Base-by-base conservation (phyloP, 2,113 vertebrate genomes). In the Piaya cayana region DNA sequence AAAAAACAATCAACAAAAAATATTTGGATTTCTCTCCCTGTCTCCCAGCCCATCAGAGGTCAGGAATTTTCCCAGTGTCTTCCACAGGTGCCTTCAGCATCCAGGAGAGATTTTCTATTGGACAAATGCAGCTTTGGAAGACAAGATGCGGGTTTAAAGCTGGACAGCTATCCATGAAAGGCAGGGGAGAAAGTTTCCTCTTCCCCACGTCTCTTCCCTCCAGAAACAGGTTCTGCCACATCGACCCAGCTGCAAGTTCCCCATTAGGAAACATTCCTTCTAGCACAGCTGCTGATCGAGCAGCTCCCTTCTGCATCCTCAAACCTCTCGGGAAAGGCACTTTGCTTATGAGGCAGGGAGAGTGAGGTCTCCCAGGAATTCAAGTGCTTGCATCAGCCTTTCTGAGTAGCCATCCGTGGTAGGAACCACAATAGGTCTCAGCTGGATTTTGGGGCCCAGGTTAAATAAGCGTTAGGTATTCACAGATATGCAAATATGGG, bases 241-340 rank as follows among this genome's bases (percentile, higher is more conserved):
- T 64, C 12, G 23, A 72, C 58, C 36, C 88, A 12, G 16, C 8
- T 87, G 85, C 79, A 86, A 92, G 45, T 50, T 18, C 21, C 82
- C 81, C 78, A 18, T 67, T 65, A 94, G 88, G 88, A 86, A 86
- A 47, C 26, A 11, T 14, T 82, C 71, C 58, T 70, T 11, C 65
- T 3, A 59, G 90, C 82, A 72, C 89, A 91, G 88, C 87, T 97
- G 96, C 96, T 95, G 92, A 94, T 63, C 9, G 86, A 91, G 92
- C 96, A 94, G 78, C 93, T 96, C 95, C 96, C 92, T 91, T 69
- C 88, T 92, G 92, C 84, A 85, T 80, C 90, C 95, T 52, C 91
- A 83, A 95, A 91, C 60, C 96, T 55, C 95, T 62, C 0, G 12
- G 90, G 96, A 69, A 76, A 91, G 36, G 42, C 94, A 27, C 93